Evolutionary conservation across 2,113 vertebrate species (phyloP).

Genomic region (Columba livia): DNA sequence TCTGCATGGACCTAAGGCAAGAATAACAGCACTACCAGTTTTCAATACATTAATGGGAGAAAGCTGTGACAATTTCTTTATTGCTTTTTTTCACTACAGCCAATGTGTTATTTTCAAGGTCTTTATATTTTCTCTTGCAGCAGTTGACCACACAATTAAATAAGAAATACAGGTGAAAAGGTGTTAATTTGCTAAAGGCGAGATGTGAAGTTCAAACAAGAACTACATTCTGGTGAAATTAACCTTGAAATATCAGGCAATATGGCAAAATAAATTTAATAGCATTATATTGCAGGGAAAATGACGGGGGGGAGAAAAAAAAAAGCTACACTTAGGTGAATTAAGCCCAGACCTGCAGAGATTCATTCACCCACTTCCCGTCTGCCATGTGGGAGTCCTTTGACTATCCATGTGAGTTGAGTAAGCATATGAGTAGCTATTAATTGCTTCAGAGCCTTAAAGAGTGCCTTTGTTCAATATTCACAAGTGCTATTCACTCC

Average conservation of each 20-base stretch:
- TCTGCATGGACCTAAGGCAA: background rate
- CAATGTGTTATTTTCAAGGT: constrained; percentile 9
- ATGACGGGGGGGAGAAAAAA: too few relatives aligned
- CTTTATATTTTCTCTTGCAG: background rate
- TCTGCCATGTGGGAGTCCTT: background rate
- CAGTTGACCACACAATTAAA: background rate
- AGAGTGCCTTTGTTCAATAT: background rate
- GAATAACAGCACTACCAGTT: background rate
- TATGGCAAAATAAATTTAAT: background rate
- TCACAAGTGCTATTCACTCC: background rate
- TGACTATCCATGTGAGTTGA: background rate
- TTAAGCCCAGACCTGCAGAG: background rate
- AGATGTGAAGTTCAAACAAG: constrained; percentile 3
- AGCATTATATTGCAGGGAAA: background rate
- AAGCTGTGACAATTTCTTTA: background rate
- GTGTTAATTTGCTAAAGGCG: constrained; percentile 11
- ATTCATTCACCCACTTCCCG: background rate
- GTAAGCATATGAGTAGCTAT: background rate
- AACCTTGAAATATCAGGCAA: background rate
- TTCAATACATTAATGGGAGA: background rate
- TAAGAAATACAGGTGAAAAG: background rate
- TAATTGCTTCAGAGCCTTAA: background rate
- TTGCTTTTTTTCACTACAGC: background rate
- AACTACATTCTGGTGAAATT: constrained; percentile 32
- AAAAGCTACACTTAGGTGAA: background rate